Evolutionary conservation across 35 echinoderm and acorn worm genomes (phyloP).

Genomic region (Eucidaris tribuloides): DNA sequence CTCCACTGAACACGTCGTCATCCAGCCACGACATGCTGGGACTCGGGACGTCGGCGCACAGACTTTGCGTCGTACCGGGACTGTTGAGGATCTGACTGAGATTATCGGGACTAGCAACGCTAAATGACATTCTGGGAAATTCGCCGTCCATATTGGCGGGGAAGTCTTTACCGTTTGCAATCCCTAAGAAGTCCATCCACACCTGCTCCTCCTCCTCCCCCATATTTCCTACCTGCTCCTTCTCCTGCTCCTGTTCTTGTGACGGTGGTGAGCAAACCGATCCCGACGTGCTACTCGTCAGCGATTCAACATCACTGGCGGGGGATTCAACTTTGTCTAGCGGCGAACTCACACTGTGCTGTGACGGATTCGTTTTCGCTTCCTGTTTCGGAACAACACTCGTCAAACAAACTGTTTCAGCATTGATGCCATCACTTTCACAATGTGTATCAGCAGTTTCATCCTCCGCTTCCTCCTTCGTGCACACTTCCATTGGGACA

Average conservation of each 20-base stretch:
- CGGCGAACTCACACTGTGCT: not conserved
- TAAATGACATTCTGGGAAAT: constrained; percentile 28
- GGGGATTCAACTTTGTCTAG: constrained; percentile 57
- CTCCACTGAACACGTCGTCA: not conserved
- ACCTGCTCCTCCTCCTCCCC: constrained; percentile 47
- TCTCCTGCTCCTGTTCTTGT: not conserved
- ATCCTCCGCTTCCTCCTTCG: not conserved
- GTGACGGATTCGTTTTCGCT: too few species aligned
- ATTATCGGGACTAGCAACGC: constrained; percentile 69
- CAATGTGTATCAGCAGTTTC: not conserved
- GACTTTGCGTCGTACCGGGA: constrained; percentile 28
- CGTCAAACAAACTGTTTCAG: not conserved
- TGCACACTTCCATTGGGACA: not conserved
- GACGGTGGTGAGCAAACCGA: constrained; percentile 69
- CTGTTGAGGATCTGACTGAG: constrained; percentile 57
- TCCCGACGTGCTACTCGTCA: constrained; percentile 40
- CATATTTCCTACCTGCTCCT: not conserved
- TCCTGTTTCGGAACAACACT: too few species aligned
- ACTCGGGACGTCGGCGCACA: constrained; percentile 47
- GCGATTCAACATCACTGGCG: constrained; percentile 79
- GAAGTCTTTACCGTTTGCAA: constrained; percentile 43
- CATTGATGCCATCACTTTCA: not conserved
- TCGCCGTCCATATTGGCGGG: not conserved
- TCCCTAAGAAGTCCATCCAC: constrained; percentile 55
- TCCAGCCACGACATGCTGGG: constrained; percentile 34